Evolutionary conservation across 2,113 vertebrate genomes (phyloP).

Genomic region (Ellobius talpinus): DNA sequence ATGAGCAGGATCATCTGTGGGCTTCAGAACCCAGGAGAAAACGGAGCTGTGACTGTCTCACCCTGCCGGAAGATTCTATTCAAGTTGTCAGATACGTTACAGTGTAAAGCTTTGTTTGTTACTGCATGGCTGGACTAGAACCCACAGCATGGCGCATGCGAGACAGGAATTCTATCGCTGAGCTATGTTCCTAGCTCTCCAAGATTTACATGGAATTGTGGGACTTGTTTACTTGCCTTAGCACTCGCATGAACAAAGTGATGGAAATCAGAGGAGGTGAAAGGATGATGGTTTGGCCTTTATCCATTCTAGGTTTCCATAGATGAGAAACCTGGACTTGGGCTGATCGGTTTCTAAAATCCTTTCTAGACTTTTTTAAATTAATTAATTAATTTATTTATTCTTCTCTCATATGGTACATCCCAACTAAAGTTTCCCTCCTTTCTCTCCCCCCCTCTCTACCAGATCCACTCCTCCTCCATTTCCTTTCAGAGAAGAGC

Average conservation of each 20-base stretch:
- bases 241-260: background rate
- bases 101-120: background rate
- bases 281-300: background rate
- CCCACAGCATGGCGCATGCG: fast-evolving
- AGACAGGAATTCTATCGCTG: background rate
- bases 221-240: constrained; percentile 7
- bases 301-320: background rate
- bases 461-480: background rate
- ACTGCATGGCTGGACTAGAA: background rate
- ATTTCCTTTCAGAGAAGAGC: background rate
- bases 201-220: background rate
- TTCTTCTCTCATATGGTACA: background rate
- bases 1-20: background rate
- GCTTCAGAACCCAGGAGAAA: background rate
- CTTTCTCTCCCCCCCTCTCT: background rate
- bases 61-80: background rate
- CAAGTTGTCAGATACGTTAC: constrained; percentile 30
- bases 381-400: background rate
- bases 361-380: background rate
- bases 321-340: background rate
- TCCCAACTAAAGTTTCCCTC: background rate
- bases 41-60: background rate
- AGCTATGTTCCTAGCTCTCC: background rate
- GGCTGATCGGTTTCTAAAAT: background rate
- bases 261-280: background rate